These are phyloP conservation scores for Ctenosaura bakeri DNA, from an alignment of 2,797 vertebrate species.

Conservation along the genomic window DNA sequence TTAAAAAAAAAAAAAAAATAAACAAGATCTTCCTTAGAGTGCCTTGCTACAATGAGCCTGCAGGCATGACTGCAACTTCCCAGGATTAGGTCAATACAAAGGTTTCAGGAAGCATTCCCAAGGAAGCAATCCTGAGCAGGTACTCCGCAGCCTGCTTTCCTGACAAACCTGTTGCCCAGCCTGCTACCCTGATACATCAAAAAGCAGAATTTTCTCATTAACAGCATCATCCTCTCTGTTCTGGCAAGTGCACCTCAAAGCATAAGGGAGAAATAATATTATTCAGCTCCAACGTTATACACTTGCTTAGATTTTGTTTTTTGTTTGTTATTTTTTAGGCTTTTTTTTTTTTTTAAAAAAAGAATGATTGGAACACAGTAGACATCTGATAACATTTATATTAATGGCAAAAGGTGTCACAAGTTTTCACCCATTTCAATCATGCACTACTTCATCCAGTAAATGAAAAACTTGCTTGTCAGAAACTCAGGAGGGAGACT, in stretches of 20 bases:
- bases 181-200: too few relatives aligned
- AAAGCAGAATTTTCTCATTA: neutral
- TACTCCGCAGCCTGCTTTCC: neutral
- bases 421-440: constrained; percentile 64
- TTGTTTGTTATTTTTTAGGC: constrained; percentile 4
- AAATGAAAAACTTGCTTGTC: constrained; percentile 49
- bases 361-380: constrained; percentile 45
- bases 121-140: too few relatives aligned
- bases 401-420: constrained; percentile 55
- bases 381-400: constrained; percentile 61
- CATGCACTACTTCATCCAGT: constrained; percentile 35
- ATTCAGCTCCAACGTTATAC: constrained; percentile 42
- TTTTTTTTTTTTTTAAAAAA: constrained; percentile 1
- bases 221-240: neutral
- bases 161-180: neutral
- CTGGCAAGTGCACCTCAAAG: neutral
- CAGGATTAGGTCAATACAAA: neutral
- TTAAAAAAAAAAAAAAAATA: too few relatives aligned
- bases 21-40: too few relatives aligned
- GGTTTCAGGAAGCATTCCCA: neutral
- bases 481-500: constrained; percentile 33
- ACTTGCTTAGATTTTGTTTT: constrained; percentile 41
- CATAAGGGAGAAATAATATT: constrained; percentile 20
- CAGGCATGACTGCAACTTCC: neutral
- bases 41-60: too few relatives aligned